phyloP scores from a whole-genome alignment of 1,140 invertebrate genomes.

The Oedothorax gibbosus region DNA sequence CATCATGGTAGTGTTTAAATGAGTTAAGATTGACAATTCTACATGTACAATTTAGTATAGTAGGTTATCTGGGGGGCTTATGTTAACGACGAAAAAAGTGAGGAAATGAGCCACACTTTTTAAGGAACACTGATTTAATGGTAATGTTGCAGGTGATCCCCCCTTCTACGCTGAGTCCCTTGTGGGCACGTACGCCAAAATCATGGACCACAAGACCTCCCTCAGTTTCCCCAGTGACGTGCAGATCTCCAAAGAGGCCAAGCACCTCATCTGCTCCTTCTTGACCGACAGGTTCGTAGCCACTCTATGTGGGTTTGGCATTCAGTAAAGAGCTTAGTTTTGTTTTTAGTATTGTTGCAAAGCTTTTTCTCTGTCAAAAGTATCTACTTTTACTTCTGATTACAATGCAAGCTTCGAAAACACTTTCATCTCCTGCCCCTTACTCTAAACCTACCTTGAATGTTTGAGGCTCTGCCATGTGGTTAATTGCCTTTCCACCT shows the following conservation, averaged over 20 bases:
- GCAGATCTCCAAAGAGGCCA: constrained; percentile 91
- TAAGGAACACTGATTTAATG: no score
- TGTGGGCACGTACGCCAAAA: constrained; percentile 98
- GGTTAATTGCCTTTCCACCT: no score
- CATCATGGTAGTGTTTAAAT: no score
- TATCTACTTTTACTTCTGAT: not conserved
- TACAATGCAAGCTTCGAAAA: not conserved
- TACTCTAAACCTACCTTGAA: no score
- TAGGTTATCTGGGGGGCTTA: no score
- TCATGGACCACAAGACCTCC: constrained; percentile 98
- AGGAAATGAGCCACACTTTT: no score
- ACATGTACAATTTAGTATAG: no score
- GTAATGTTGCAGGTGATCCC: constrained; percentile 88
- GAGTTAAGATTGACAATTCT: no score
- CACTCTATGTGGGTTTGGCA: not conserved
- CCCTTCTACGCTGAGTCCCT: constrained; percentile 99
- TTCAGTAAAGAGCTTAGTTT: not conserved
- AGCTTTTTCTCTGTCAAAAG: not conserved
- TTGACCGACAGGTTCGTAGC: constrained; percentile 82
- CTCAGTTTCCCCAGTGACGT: constrained; percentile 94
- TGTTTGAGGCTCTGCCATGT: not conserved
- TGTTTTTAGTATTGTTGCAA: not conserved
- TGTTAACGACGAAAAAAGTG: no score
- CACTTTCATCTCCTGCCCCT: not conserved
- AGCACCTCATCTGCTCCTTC: constrained; percentile 92